Evolutionary conservation across 2,113 vertebrate genomes (phyloP).

Genomic region (Thryonomys swinderianus): DNA sequence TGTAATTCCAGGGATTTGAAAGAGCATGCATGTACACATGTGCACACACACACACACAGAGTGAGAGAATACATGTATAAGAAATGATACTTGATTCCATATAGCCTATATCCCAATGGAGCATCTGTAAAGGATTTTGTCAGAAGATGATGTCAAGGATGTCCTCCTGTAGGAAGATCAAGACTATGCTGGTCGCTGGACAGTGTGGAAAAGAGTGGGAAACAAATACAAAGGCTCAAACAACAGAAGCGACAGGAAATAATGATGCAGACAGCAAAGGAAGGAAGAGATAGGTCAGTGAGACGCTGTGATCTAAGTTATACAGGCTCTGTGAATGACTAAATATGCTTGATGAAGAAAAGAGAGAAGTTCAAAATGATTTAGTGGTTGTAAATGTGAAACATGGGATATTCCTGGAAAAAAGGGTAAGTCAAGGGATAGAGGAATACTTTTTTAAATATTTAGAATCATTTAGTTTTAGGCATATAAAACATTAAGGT

Average conservation of each 20-base stretch:
- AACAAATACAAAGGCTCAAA: not conserved
- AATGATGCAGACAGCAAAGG: not conserved
- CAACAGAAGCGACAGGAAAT: not conserved
- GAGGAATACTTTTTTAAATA: not conserved
- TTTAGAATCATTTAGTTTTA: slow-evolving; percentile 48
- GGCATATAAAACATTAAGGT: slow-evolving; percentile 33
- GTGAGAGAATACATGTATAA: too few species aligned
- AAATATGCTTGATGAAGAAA: not conserved
- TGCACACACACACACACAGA: not conserved
- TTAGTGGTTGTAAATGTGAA: not conserved
- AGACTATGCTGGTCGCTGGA: not conserved
- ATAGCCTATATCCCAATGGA: not conserved
- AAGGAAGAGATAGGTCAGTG: not conserved
- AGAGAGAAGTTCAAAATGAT: not conserved
- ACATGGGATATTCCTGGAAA: not conserved
- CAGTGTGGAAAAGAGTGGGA: not conserved
- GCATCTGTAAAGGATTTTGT: not conserved
- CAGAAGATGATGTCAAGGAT: not conserved
- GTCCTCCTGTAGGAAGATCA: not conserved
- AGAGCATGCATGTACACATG: not conserved
- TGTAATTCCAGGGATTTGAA: not conserved
- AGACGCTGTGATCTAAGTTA: not conserved
- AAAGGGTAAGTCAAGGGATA: not conserved
- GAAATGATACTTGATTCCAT: not conserved
- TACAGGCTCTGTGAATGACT: not conserved